Base-by-base conservation (phyloP, 2,888 invertebrate species). In the Hypomecis atomaria region DNA sequence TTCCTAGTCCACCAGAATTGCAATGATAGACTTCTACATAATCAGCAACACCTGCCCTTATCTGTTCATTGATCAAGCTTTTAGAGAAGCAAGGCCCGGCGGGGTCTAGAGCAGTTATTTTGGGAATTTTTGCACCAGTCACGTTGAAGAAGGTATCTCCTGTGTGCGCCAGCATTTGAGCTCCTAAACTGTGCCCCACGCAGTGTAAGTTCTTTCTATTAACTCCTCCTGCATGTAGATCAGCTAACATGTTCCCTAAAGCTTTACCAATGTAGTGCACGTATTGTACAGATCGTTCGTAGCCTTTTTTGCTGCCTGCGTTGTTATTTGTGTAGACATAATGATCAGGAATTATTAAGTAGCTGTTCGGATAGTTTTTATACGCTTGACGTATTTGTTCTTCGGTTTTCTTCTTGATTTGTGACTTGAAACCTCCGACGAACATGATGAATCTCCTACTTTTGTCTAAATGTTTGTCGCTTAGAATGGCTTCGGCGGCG, bases 11-110 rank as follows among this genome's bases (percentile, higher is more conserved):
- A 3, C 89, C 92, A 38, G 85, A 86, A 71, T 90, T 90, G n/a
- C 93, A 93, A 73, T 94, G 93, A 62, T 92, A 82, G 0, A 87
- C 84, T 72, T 93, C 92, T 0, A 93, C 93, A 69, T 90, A 89
- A 3, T 81, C 74, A 0, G 93, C 93, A 61, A 93, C 91, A 7
- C 82, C 80, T 34, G 82, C 77, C 59, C 88, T 81, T 1, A 94
- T 71, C 63, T 89, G 79, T 36, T 84, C 79, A 13, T 78, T 34
- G 11, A 73, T 70, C 7, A 68, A 57, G 49, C 66, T 67, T 8
- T 69, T 69, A 0, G 71, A 62, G 59, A 70, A 71, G 61, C 71
- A 74, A 49, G 73, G 72, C 0, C 75, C 73, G 0, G 75, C 73
- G 6, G 75, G 73, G 8, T 71, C 78, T 36, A 75, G 55, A 36